phyloP scores from a whole-genome alignment of 2,888 invertebrate genomes.

The Troides aeacus region DNA sequence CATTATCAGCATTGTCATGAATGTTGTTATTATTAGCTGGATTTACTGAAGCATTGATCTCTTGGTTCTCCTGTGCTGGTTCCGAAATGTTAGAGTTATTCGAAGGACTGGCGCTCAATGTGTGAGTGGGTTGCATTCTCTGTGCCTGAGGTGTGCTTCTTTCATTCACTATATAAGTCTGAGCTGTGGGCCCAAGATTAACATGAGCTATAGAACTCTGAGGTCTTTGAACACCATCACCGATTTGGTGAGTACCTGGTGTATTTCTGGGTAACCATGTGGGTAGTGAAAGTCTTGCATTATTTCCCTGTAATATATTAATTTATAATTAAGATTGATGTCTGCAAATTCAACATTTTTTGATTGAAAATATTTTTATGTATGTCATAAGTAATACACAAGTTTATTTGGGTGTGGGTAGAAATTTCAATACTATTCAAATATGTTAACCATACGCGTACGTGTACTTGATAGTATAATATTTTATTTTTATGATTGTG shows the following conservation, averaged over 20 bases:
- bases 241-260: conserved; percentile 58
- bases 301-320: conserved; percentile 59
- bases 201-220: conserved; percentile 72
- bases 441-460: background rate
- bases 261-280: conserved; percentile 69
- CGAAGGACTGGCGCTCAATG: conserved; percentile 54
- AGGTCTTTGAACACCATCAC: conserved; percentile 59
- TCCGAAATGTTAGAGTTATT: conserved; percentile 62
- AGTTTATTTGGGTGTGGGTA: too few relatives aligned
- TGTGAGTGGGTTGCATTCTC: conserved; percentile 48
- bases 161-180: conserved; percentile 64
- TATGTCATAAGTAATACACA: background rate
- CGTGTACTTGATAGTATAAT: background rate
- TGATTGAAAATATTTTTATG: background rate
- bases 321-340: background rate
- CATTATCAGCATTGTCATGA: conserved; percentile 70
- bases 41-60: conserved; percentile 69
- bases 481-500: background rate
- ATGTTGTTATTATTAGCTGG: conserved; percentile 73
- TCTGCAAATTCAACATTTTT: background rate
- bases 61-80: conserved; percentile 52
- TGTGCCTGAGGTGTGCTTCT: conserved; percentile 48
- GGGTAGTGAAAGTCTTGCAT: conserved; percentile 66
- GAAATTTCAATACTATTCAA: background rate
- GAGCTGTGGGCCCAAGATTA: conserved; percentile 53